Evolutionary conservation across 2,797 vertebrate genomes (phyloP), one percentile per base, ranked within the genome.

Genomic region (Pachyuromys duprasi): DNA sequence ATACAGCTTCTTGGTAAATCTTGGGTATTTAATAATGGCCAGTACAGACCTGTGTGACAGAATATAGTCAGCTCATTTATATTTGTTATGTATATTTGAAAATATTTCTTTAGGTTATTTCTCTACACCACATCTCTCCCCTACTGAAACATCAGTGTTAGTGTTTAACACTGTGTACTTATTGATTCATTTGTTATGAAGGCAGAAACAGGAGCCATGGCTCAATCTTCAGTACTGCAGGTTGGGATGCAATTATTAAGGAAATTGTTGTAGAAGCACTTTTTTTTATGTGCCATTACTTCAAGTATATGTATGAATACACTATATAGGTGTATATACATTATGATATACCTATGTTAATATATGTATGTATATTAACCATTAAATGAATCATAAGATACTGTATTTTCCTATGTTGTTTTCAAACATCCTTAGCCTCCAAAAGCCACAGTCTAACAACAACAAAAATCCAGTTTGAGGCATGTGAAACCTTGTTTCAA

Each of bases 61-160:
- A 8, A 8, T 20, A 26, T 69, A 14, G 79, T 39, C 86, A 74
- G 75, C 28, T 80, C 86, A 88, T 78, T 76, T 60, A 81, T n/a
- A 94, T 42, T 70, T 86, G 78, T 26, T 74, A 45, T 13, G 8
- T 80, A 18, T 5, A 95, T 33, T 18, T 70, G 12, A 94, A 92
- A 87, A 94, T 28, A 36, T 4, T 49, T 94, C 89, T 90, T 8
- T 33, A 57, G 82, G 36, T 18, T 31, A 45, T 49, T 93, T 93
- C 88, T 79, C 79, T 82, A 89, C 74, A 74, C 92, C 65, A 89
- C 22, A 65, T 67, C 49, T 76, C 42, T 26, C 26, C 20, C 22
- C 39, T 72, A 90, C 2, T 62, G 62, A 88, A 93, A 80, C 39
- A 57, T 12, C 31, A 92, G 5, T 70, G 53, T 79, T 89, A 70